Evolutionary conservation across 2,113 vertebrate species (phyloP).

Genomic region (Pseudorhombus dupliciocellatus): DNA sequence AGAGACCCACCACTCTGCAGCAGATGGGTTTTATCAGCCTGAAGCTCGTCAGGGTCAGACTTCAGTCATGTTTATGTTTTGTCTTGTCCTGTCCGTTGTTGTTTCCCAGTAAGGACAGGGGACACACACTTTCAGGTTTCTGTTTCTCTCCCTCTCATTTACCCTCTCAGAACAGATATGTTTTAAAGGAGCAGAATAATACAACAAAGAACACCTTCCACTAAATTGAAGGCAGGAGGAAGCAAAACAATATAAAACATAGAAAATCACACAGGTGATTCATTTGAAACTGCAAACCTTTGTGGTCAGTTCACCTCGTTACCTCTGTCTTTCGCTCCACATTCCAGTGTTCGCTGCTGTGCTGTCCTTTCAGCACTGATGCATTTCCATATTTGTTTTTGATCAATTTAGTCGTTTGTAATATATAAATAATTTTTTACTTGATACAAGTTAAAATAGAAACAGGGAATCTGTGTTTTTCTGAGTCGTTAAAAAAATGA

Average conservation of each 20-base stretch:
- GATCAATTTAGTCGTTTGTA: no score
- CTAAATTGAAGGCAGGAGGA: neutral
- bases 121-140: neutral
- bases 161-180: neutral
- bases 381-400: no score
- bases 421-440: no score
- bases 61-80: neutral
- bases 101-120: neutral
- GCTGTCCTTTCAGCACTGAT: neutral
- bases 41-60: neutral
- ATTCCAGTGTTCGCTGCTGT: neutral
- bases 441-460: neutral
- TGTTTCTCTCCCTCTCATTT: neutral
- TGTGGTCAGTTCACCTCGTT: neutral
- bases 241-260: neutral
- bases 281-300: neutral
- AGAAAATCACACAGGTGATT: neutral
- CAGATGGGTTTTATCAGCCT: neutral
- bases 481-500: neutral
- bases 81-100: neutral
- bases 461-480: neutral
- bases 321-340: neutral
- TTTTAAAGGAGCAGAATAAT: no score
- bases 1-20: neutral
- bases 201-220: no score